These are phyloP conservation scores for Fabriciana adippe DNA, from an alignment of 2,888 invertebrate species.

Conservation along the genomic window DNA sequence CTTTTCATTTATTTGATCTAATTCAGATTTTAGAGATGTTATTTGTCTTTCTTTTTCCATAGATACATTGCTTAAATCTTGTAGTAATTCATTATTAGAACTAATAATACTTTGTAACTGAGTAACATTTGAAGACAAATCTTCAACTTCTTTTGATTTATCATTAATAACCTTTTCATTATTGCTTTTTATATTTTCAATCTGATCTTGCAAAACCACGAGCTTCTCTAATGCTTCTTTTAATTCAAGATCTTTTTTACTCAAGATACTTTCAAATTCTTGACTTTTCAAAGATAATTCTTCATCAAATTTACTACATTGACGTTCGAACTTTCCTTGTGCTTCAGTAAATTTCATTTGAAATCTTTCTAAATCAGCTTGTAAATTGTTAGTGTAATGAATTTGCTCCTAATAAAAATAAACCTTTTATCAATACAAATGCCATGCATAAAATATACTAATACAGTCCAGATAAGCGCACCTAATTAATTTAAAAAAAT, in stretches of 20 bases:
- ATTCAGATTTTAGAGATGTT: background rate
- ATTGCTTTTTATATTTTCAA: conserved; percentile 46
- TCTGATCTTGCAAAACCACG: conserved; percentile 47
- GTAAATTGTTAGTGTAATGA: conserved; percentile 53
- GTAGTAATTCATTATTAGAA: conserved; percentile 61
- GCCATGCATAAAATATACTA: background rate
- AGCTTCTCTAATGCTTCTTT: conserved; percentile 54
- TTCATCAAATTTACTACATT: conserved; percentile 52
- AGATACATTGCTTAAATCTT: conserved; percentile 43
- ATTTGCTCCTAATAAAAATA: conserved; percentile 58
- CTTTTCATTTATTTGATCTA: background rate
- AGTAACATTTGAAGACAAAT: conserved; percentile 48
- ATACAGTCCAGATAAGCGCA: background rate
- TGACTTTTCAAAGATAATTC: conserved; percentile 51
- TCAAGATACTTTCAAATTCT: conserved; percentile 52
- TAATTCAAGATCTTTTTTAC: conserved; percentile 56
- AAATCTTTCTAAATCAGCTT: conserved; percentile 56
- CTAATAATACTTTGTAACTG: conserved; percentile 49
- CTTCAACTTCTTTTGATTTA: conserved; percentile 46
- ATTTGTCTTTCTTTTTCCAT: background rate
- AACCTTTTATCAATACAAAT: conserved; percentile 23
- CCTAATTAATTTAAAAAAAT: background rate
- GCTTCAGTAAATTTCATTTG: conserved; percentile 53
- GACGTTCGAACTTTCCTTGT: conserved; percentile 45
- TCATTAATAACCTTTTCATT: conserved; percentile 47